phyloP scores from a whole-genome alignment of 1,140 invertebrate genomes.

The Philotrypesis tridentata region DNA sequence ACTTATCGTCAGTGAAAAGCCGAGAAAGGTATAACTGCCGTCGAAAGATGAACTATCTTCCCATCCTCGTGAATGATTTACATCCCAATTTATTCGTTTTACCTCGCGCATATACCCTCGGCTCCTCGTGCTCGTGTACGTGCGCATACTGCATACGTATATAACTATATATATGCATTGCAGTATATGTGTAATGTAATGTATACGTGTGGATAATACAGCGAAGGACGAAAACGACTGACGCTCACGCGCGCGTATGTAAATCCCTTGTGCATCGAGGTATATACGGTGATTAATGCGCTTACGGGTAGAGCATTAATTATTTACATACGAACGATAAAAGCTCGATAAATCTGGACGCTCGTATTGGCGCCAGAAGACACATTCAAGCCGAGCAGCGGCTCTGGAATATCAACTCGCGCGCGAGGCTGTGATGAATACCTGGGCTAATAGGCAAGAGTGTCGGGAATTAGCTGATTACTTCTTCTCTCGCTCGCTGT shows the following conservation, averaged over 20 bases:
- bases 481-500: not conserved
- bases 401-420: not conserved
- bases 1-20: constrained; percentile 20
- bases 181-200: too few relatives aligned
- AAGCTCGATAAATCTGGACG: constrained; percentile 33
- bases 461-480: not conserved
- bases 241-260: not conserved
- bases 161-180: not conserved
- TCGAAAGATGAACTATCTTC: not conserved
- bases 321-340: constrained; percentile 38
- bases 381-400: not conserved
- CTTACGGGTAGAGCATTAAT: constrained; percentile 33
- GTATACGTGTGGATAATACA: too few relatives aligned
- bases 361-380: not conserved
- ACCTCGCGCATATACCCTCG: not conserved
- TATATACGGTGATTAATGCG: not conserved
- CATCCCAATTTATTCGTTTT: constrained; percentile 46
- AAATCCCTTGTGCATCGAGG: constrained; percentile 2
- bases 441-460: not conserved
- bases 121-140: not conserved
- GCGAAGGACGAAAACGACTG: not conserved
- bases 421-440: not conserved
- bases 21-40: constrained; percentile 1
- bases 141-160: too few relatives aligned
- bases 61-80: constrained; percentile 36